Evolutionary conservation across 2,888 invertebrate genomes (phyloP).

Genomic region (Exephanes ischioxanthus): DNA sequence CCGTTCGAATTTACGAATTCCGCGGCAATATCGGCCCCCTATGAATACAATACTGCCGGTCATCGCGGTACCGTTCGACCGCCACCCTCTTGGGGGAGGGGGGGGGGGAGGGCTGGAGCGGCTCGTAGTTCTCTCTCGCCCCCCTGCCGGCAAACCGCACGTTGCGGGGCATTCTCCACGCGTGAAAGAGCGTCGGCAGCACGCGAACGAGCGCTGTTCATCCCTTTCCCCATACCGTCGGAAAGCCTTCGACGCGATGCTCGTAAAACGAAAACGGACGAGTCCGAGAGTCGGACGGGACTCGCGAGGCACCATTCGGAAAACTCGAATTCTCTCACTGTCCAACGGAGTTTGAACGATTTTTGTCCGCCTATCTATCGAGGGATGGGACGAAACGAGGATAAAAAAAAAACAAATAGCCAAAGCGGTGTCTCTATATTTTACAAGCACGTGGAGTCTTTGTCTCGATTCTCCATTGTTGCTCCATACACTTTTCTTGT

Average conservation of each 20-base stretch:
- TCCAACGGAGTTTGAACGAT: conserved; percentile 42
- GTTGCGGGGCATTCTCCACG: conserved; percentile 58
- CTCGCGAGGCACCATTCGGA: conserved; percentile 41
- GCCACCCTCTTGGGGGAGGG: conserved; percentile 8
- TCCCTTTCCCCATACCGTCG: conserved; percentile 18
- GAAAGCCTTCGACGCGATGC: conserved; percentile 54
- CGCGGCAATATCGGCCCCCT: conserved; percentile 65
- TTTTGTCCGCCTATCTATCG: conserved; percentile 42
- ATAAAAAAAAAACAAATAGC: conserved; percentile 20
- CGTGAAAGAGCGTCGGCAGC: conserved; percentile 66
- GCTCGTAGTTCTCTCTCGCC: conserved; percentile 23
- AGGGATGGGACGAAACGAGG: conserved; percentile 46
- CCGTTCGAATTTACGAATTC: conserved; percentile 68
- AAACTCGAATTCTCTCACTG: conserved; percentile 52
- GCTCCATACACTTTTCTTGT: conserved; percentile 12
- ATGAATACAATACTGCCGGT: conserved; percentile 69
- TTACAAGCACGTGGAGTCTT: conserved; percentile 47
- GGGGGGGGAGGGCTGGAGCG: conserved; percentile 1
- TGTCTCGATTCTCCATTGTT: conserved; percentile 50
- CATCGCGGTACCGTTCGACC: conserved; percentile 54
- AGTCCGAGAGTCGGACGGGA: conserved; percentile 58
- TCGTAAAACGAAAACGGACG: conserved; percentile 67
- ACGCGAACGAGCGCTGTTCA: conserved; percentile 48
- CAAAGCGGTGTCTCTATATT: conserved; percentile 39
- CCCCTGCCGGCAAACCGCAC: conserved; percentile 58